Evolutionary conservation across 2,888 invertebrate genomes (phyloP).

Genomic region (Pterobdella sp.): DNA sequence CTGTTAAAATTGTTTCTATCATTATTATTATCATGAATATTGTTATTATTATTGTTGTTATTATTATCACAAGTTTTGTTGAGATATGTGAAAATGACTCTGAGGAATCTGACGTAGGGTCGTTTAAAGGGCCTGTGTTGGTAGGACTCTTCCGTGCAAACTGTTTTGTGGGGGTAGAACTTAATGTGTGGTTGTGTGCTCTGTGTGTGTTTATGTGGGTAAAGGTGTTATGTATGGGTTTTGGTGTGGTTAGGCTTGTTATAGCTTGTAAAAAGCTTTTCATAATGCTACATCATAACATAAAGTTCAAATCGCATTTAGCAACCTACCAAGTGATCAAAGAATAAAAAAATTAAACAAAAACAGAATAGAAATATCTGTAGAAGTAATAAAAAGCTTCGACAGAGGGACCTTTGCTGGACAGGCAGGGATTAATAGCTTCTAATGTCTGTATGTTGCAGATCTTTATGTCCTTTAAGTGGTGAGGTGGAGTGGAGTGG

Average conservation of each 20-base stretch:
- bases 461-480: background rate
- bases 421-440: background rate
- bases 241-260: no score
- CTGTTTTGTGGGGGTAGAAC: no score
- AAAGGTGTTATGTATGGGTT: no score
- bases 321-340: no score
- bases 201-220: no score
- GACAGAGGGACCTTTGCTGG: background rate
- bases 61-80: background rate
- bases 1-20: background rate
- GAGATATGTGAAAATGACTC: background rate
- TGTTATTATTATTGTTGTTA: slow-evolving; percentile 8
- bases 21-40: background rate
- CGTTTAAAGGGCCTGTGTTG: background rate
- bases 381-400: background rate
- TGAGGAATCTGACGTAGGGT: background rate
- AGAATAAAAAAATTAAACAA: background rate
- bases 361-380: background rate
- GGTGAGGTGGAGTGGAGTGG: background rate
- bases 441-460: background rate
- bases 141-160: background rate
- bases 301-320: no score
- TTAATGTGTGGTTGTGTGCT: no score
- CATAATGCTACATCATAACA: no score
- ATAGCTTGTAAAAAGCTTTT: no score